Evolutionary conservation across 2,888 invertebrate genomes (phyloP).

Genomic region (Pandemis cinnamomeana): DNA sequence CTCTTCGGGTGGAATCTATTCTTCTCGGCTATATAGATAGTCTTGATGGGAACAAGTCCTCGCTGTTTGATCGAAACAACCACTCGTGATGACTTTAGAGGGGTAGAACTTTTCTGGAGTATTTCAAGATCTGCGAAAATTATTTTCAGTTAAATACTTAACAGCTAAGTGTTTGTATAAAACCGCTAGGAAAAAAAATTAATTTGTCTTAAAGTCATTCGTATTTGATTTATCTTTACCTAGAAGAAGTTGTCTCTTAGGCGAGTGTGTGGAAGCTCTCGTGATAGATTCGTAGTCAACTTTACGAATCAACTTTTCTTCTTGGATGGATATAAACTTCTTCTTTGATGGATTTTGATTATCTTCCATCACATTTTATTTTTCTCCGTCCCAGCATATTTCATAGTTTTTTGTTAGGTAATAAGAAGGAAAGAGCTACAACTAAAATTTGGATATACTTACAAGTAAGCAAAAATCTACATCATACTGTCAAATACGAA

Average conservation of each 20-base stretch:
- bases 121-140: slow-evolving; percentile 68
- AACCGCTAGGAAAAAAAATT: background rate
- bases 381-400: slow-evolving; percentile 75
- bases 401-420: slow-evolving; percentile 52
- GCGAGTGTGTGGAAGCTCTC: slow-evolving; percentile 51
- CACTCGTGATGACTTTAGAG: slow-evolving; percentile 60
- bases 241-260: slow-evolving; percentile 62
- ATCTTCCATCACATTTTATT: slow-evolving; percentile 82
- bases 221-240: slow-evolving; percentile 51
- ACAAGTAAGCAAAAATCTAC: slow-evolving; percentile 56
- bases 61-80: slow-evolving; percentile 71
- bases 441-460: slow-evolving; percentile 55
- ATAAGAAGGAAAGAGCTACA: slow-evolving; percentile 48
- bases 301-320: slow-evolving; percentile 71
- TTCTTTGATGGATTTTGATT: slow-evolving; percentile 74
- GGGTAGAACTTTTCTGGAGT: slow-evolving; percentile 57
- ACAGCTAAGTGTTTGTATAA: background rate
- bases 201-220: background rate
- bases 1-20: slow-evolving; percentile 62
- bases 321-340: slow-evolving; percentile 70
- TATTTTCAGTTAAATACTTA: background rate
- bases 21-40: slow-evolving; percentile 71
- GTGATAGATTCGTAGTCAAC: slow-evolving; percentile 64
- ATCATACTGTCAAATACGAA: slow-evolving; percentile 60
- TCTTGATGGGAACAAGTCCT: slow-evolving; percentile 64